Conservation (phyloP, 1,140 invertebrate genomes). For the Mesaphorura yosii region DNA sequence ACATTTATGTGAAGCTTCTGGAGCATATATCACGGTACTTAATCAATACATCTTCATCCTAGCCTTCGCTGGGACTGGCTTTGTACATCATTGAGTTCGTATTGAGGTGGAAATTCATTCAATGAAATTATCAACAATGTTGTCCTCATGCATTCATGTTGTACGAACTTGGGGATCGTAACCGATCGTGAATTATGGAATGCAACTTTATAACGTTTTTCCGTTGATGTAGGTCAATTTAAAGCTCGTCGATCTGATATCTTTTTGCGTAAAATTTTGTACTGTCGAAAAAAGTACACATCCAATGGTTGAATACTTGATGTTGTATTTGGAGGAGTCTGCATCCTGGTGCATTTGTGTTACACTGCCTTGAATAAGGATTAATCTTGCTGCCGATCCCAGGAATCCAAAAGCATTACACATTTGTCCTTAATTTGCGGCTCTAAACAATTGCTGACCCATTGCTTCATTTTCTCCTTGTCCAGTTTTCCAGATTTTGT, state of each 20-base stretch:
- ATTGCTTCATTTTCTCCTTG: not conserved
- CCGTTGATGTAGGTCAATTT: conserved; percentile 32
- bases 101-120: conserved; percentile 71
- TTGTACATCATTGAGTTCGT: conserved; percentile 76
- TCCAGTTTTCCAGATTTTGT: not conserved
- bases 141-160: conserved; percentile 63
- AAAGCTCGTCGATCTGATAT: conserved; percentile 35
- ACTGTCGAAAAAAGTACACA: conserved; percentile 90
- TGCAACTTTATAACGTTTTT: conserved; percentile 54
- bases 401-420: not conserved
- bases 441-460: not conserved
- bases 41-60: conserved; percentile 64
- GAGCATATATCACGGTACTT: conserved; percentile 75
- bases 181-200: conserved; percentile 66
- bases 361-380: not conserved
- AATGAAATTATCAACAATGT: conserved; percentile 70
- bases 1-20: conserved; percentile 91
- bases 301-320: conserved; percentile 63
- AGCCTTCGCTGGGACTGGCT: conserved; percentile 58
- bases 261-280: conserved; percentile 50
- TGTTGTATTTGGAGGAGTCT: not conserved
- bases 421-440: not conserved
- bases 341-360: not conserved
- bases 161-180: conserved; percentile 75
- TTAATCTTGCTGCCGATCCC: not conserved